Evolutionary conservation across 2,113 vertebrate species (phyloP).

Genomic region (Rhipidura dahli): DNA sequence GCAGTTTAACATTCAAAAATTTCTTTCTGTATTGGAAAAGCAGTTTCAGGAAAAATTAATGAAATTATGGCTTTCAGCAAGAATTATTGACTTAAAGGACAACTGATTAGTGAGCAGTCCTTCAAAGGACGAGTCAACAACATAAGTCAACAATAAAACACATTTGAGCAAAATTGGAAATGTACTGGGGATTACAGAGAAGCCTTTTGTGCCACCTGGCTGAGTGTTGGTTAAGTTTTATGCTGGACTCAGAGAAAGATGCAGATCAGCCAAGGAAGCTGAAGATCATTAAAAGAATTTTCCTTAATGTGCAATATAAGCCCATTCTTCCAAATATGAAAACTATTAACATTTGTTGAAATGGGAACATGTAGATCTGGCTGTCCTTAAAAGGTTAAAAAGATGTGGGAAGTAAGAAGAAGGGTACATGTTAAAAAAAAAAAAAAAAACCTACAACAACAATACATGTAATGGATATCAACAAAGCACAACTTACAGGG

Average conservation of each 20-base stretch:
- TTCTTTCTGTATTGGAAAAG: not conserved
- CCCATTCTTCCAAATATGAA: not conserved
- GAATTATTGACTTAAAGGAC: not conserved
- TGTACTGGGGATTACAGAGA: not conserved
- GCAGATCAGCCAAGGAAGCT: not conserved
- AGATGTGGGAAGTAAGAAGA: not conserved
- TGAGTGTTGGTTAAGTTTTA: not conserved
- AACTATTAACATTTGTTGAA: not conserved
- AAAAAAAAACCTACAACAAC: not conserved
- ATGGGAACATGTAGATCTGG: not conserved
- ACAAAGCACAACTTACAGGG: constrained; percentile 19
- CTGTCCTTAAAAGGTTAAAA: not conserved
- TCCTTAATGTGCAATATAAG: not conserved
- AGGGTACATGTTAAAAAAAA: not conserved
- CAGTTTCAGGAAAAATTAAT: not conserved
- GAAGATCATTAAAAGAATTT: not conserved
- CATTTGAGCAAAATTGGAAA: not conserved
- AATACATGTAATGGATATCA: not conserved
- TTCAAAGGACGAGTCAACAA: not conserved
- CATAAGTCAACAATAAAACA: not conserved
- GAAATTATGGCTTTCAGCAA: not conserved
- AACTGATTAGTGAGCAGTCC: not conserved
- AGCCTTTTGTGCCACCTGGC: not conserved
- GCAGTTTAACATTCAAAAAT: not conserved
- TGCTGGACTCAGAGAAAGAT: not conserved